Evolutionary conservation across 2,797 vertebrate genomes (phyloP), one percentile per base, ranked within the genome.

Genomic region (Phoxinus dragarum): DNA sequence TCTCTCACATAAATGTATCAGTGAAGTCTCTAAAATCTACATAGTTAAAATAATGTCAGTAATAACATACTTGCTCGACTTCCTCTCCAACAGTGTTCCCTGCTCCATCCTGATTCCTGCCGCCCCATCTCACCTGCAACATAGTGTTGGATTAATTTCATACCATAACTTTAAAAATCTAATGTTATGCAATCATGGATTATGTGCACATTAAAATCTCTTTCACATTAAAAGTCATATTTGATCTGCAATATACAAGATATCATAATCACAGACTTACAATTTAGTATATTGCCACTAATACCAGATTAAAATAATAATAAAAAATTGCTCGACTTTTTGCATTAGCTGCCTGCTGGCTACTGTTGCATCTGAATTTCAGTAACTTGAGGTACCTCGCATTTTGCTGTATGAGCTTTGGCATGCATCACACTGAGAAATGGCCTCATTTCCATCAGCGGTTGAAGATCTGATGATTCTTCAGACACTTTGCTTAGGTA

Each of bases 361-460:
- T 40, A 69, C 36, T 36, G 61, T 66, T 34, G 27, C 61, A 68
- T 68, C 14, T 38, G 34, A 68, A 68, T 68, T 59, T 59, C 17
- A 59, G 56, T 59, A 68, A 36, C 38, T 17, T 38, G 66, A 68
- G 66, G 21, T 72, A 44, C 68, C 68, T 71, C 38, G 40, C 40
- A 72, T 72, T 72, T 44, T 12, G 69, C 40, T 72, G 69, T 72
- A 44, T 44, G 69, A 72, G 69, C 69, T 72, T 72, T 72, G 69
- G 69, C 69, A 27, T 72, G 69, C 40, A 72, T 44, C 12, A 44
- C 40, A 72, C 23, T 44, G 12, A 72, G 69, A 72, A 72, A 72
- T 72, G 69, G 40, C 40, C 69, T 44, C 40, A 72, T 72, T 72
- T 72, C 69, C 69, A 42, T 72, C 40, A 72, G 69, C 11, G 38